Evolutionary conservation across 92 coral and sea anemone genomes (phyloP).

Genomic region (Parazoanthus atlanticus): DNA sequence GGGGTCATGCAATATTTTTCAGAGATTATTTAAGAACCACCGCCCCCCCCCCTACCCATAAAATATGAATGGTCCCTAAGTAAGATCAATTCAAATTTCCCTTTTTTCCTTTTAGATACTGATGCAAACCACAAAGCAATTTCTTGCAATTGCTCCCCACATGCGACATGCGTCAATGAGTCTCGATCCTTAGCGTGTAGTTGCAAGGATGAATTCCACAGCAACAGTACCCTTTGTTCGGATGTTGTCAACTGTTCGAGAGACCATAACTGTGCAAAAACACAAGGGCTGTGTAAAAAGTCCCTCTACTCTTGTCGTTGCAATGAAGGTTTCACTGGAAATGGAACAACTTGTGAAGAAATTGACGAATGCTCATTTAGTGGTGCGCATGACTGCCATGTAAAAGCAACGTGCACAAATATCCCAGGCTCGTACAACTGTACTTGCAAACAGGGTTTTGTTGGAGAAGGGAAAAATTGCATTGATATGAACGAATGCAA

Average conservation of each 20-base stretch:
- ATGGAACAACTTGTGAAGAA: slow-evolving; percentile 22
- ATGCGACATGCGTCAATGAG: slow-evolving; percentile 3
- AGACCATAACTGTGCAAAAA: neutral
- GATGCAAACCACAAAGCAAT: neutral
- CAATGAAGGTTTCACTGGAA: slow-evolving; percentile 23
- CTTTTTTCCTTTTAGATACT: neutral
- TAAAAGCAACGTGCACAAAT: slow-evolving; percentile 4
- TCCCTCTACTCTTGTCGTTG: neutral
- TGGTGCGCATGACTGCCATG: slow-evolving; percentile 18
- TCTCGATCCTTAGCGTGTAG: neutral
- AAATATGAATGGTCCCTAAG: too few relatives aligned
- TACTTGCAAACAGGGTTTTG: slow-evolving; percentile 16
- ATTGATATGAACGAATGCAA: slow-evolving; percentile 6
- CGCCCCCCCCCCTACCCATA: too few relatives aligned
- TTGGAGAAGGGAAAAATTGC: slow-evolving; percentile 18
- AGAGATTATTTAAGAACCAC: too few relatives aligned
- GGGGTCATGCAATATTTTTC: too few relatives aligned
- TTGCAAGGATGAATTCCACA: neutral
- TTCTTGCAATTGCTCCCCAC: neutral
- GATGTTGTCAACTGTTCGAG: neutral
- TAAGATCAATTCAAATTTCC: too few relatives aligned
- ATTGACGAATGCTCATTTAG: slow-evolving; percentile 18
- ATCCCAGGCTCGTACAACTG: slow-evolving; percentile 18
- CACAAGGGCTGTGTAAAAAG: neutral
- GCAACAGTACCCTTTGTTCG: neutral